Evolutionary conservation across 2,113 vertebrate genomes (phyloP).

Genomic region (Tiliqua scincoides): DNA sequence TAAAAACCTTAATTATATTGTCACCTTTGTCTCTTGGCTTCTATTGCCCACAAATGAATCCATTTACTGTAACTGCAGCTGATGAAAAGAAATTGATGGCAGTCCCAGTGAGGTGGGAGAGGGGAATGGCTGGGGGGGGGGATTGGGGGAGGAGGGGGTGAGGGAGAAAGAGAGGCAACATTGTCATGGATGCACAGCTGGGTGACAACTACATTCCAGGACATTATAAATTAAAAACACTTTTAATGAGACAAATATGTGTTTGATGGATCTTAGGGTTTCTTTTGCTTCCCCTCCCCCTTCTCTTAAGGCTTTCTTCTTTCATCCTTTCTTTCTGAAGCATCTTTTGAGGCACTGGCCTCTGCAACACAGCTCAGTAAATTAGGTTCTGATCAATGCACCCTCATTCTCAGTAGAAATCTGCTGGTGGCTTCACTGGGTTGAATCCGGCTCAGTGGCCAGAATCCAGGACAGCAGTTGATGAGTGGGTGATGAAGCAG

Average conservation of each 20-base stretch:
- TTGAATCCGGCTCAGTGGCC: not conserved
- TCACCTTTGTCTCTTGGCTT: conserved; percentile 87
- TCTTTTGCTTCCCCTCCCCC: conserved; percentile 32
- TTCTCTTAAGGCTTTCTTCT: conserved; percentile 42
- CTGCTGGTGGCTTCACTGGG: not conserved
- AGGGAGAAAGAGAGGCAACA: conserved; percentile 43
- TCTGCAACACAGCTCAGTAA: not conserved
- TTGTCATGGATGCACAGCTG: conserved; percentile 70
- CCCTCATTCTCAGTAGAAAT: not conserved
- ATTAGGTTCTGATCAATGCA: not conserved
- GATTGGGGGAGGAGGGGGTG: conserved; percentile 32
- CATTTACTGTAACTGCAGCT: conserved; percentile 82
- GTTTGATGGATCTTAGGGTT: conserved; percentile 76
- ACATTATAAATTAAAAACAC: conserved; percentile 80
- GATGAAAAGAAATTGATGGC: conserved; percentile 84
- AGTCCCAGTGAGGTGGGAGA: conserved; percentile 75
- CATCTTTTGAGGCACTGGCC: not conserved
- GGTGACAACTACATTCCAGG: conserved; percentile 77
- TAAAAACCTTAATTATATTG: conserved; percentile 99
- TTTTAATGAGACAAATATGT: conserved; percentile 78
- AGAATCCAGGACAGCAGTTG: not conserved
- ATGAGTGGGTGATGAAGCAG: no score
- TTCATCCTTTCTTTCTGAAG: not conserved
- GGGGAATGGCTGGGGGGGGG: conserved; percentile 45
- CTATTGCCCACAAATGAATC: conserved; percentile 83